Conservation (phyloP, 2,888 invertebrate species). For the Harpalus rubripes region DNA sequence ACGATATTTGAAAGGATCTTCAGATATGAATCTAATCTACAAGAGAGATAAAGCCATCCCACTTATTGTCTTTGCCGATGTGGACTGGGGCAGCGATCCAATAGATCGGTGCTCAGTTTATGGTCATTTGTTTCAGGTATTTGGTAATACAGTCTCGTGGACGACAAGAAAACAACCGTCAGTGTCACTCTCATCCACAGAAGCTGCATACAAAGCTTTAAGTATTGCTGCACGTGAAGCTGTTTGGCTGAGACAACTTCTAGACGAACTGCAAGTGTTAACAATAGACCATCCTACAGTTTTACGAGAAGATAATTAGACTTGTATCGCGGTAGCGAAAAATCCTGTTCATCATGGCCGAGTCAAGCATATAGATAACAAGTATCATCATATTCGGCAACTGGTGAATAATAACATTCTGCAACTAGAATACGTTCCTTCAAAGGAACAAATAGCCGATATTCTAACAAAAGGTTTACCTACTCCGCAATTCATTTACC, state of each 20-base stretch:
- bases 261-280: not conserved
- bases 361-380: not conserved
- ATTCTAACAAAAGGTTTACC: no score
- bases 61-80: not conserved
- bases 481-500: no score
- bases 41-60: not conserved
- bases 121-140: conserved; percentile 16
- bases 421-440: no score
- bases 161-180: no score
- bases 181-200: no score
- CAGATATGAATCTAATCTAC: not conserved
- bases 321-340: no score
- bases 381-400: not conserved
- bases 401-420: no score
- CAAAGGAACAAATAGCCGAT: no score
- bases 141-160: conserved; percentile 12
- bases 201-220: no score
- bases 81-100: conserved; percentile 13
- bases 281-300: not conserved
- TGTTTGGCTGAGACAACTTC: not conserved
- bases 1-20: not conserved
- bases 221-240: no score
- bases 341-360: not conserved
- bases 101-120: conserved; percentile 10
- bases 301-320: not conserved